These are phyloP conservation scores for Neoarius graeffei DNA, from an alignment of 2,113 vertebrate genomes.

Conservation along the genomic window DNA sequence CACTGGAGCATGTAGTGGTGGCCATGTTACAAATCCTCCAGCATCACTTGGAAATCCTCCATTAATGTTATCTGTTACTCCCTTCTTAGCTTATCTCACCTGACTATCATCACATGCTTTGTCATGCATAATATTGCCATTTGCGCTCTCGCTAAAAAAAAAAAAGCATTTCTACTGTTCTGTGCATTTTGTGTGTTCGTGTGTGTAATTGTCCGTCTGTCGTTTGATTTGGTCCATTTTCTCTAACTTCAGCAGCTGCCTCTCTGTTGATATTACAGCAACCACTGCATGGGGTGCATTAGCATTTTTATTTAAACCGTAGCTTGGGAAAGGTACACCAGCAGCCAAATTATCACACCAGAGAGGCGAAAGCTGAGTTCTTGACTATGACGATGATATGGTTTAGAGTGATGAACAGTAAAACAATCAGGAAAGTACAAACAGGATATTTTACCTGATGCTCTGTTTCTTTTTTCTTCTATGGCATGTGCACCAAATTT, in stretches of 20 bases:
- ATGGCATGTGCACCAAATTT: neutral
- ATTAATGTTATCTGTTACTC: slow-evolving; percentile 31
- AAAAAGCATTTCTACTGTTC: slow-evolving; percentile 54
- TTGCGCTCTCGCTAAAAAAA: neutral
- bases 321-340: slow-evolving; percentile 70
- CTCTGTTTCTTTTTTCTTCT: neutral
- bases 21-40: slow-evolving; percentile 40
- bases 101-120: slow-evolving; percentile 19
- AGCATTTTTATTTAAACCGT: slow-evolving; percentile 70
- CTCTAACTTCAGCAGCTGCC: slow-evolving; percentile 62
- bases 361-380: slow-evolving; percentile 59
- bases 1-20: slow-evolving; percentile 23
- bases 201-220: slow-evolving; percentile 66
- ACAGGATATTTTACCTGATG: slow-evolving; percentile 10
- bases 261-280: slow-evolving; percentile 72
- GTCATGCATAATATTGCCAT: slow-evolving; percentile 19
- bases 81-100: slow-evolving; percentile 31
- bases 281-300: slow-evolving; percentile 70
- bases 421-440: neutral
- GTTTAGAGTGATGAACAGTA: slow-evolving; percentile 35
- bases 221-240: slow-evolving; percentile 68
- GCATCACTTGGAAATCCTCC: slow-evolving; percentile 29
- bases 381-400: slow-evolving; percentile 44
- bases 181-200: slow-evolving; percentile 46
- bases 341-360: slow-evolving; percentile 63